phyloP scores from a whole-genome alignment of 2,888 invertebrate genomes.

The Anarsia innoxiella region DNA sequence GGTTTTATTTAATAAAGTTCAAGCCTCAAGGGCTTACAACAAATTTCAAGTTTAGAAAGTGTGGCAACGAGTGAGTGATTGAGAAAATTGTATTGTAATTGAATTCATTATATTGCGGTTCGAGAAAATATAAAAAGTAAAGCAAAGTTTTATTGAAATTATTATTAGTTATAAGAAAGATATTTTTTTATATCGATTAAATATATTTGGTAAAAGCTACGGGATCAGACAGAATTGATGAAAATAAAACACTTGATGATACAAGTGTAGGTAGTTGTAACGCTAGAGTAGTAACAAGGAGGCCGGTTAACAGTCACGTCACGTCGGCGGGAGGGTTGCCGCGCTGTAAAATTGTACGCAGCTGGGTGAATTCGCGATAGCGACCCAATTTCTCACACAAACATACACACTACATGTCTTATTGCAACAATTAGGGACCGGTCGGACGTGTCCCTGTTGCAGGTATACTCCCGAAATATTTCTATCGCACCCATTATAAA shows the following conservation, averaged over 20 bases:
- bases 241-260: slow-evolving; percentile 22
- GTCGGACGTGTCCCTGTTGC: background rate
- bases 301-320: slow-evolving; percentile 37
- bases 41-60: slow-evolving; percentile 8
- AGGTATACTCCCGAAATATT: slow-evolving; percentile 1
- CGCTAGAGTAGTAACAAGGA: slow-evolving; percentile 35
- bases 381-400: slow-evolving; percentile 37
- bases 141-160: too few relatives aligned
- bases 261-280: slow-evolving; percentile 33
- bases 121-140: too few relatives aligned
- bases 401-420: slow-evolving; percentile 31
- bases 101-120: too few relatives aligned
- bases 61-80: background rate
- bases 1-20: slow-evolving; percentile 1
- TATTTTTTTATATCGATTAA: background rate
- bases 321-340: slow-evolving; percentile 41
- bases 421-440: slow-evolving; percentile 16
- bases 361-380: slow-evolving; percentile 37
- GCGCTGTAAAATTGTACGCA: slow-evolving; percentile 56
- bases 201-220: background rate
- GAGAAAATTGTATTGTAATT: slow-evolving; percentile 9
- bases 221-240: background rate
- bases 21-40: slow-evolving; percentile 5
- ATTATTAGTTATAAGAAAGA: too few relatives aligned
- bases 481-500: background rate